Evolutionary conservation across 2,888 invertebrate species (phyloP), one percentile per base, ranked within the genome.

Genomic region (Phengaris arion): DNA sequence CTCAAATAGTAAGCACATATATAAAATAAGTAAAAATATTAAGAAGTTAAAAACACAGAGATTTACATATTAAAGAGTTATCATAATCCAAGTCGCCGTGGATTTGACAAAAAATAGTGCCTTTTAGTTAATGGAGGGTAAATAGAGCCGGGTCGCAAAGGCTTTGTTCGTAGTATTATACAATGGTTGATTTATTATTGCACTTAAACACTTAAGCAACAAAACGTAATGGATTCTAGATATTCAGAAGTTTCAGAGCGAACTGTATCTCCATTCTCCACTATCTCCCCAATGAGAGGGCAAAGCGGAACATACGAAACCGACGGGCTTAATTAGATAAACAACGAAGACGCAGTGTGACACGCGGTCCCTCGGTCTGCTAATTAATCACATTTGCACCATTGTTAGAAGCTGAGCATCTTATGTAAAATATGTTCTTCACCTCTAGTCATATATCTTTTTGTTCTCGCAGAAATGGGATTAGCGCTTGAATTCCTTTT

Each of bases 251-350:
- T 72, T 72, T 52, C 72, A 52, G 7, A 54, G 52, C 52, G 54
- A 72, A 72, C 35, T 64, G 64, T 64, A 64, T 64, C 35, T 45
- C 59, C 22, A 22, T 64, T 35, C 57, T 70, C 70, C 72, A 45
- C 45, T 48, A 45, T 68, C 64, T 55, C 59, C 51, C 64, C 35
- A 73, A 64, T 73, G 72, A 73, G 74, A 45, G 74, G 12, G 74
- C 68, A 48, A 70, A 52, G 72, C 72, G 51, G 35, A 54, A 52
- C 54, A 54, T 35, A 72, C 72, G 54, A 72, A 72, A 54, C 77
- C 76, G 76, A 74, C 79, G 77, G 76, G 77, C 79, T 77, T 80
- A 80, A 80, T 79, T 79, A 79, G 79, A 80, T 80, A 79, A 79
- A 79, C 78, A 77, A 70, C 77, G 78, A 74, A 76, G 76, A 75